These are phyloP conservation scores for Porites rus DNA, from an alignment of 92 coral and sea anemone genomes.

Conservation along the genomic window DNA sequence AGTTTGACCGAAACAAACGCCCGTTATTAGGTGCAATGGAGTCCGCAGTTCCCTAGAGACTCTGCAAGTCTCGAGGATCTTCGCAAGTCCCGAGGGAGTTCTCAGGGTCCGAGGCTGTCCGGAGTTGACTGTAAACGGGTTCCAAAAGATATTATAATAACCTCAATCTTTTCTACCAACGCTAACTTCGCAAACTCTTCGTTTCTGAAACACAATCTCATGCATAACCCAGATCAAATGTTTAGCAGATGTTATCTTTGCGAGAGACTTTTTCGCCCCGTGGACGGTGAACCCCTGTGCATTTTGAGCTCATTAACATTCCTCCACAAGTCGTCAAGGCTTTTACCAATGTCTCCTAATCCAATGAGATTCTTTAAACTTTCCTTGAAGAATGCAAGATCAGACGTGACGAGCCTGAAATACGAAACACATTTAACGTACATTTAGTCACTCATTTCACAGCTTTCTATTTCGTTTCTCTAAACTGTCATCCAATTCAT, in stretches of 20 bases:
- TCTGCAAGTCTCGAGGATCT: no score
- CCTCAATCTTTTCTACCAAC: no score
- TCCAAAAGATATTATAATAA: no score
- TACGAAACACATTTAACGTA: neutral
- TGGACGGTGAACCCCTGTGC: slow-evolving; percentile 56
- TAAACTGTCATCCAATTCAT: no score
- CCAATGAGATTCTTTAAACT: slow-evolving; percentile 85
- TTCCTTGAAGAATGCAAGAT: slow-evolving; percentile 92
- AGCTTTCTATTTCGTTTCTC: no score
- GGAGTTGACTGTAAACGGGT: no score
- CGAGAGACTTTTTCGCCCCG: slow-evolving; percentile 42
- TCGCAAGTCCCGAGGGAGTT: no score
- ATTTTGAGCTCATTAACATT: slow-evolving; percentile 78
- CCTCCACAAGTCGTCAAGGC: slow-evolving; percentile 91
- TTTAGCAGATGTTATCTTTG: slow-evolving; percentile 49
- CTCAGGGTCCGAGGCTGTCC: no score
- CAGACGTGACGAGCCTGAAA: slow-evolving; percentile 91
- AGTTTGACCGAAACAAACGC: no score
- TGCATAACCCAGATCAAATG: neutral
- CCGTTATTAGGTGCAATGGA: no score
- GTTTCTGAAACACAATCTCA: neutral
- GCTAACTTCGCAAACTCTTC: no score
- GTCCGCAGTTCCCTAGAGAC: no score
- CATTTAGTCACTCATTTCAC: neutral
- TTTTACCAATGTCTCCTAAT: slow-evolving; percentile 77